Percentiles rank a stretch among this genome's conserved stretches.
phyloP scores from a whole-genome alignment of 2,888 invertebrate species.

The Pyrrhia umbra region DNA sequence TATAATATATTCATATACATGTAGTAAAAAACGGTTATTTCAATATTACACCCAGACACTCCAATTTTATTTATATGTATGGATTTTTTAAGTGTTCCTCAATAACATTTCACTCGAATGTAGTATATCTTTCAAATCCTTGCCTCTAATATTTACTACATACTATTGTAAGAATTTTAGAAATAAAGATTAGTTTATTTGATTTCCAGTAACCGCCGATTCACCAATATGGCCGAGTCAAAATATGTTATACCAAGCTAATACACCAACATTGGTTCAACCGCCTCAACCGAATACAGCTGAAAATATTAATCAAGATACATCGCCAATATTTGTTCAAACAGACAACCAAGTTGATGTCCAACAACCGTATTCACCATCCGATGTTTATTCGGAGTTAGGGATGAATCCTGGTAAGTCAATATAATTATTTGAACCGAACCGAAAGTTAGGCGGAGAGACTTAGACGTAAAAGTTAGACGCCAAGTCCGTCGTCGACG shows the following conservation, averaged over 20 bases:
- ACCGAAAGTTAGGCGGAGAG: neutral
- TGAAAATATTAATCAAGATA: neutral
- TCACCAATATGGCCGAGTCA: slow-evolving; percentile 49
- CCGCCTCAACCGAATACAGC: neutral
- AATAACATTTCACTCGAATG: too few relatives aligned
- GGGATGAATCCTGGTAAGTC: slow-evolving; percentile 35
- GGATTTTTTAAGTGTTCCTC: too few relatives aligned
- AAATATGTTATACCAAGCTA: neutral
- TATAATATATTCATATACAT: too few relatives aligned
- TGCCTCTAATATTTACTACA: too few relatives aligned
- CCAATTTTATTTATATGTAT: too few relatives aligned
- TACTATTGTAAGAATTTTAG: too few relatives aligned
- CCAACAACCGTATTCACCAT: slow-evolving; percentile 74
- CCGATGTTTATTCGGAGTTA: slow-evolving; percentile 71
- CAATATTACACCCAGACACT: too few relatives aligned
- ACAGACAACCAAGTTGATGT: slow-evolving; percentile 38
- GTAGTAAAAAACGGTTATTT: too few relatives aligned
- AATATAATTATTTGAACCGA: neutral
- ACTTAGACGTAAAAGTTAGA: too few relatives aligned
- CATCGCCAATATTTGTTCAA: slow-evolving; percentile 47
- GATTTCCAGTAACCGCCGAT: slow-evolving; percentile 38
- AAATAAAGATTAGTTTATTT: neutral
- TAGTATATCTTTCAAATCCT: too few relatives aligned
- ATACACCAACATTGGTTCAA: slow-evolving; percentile 8
- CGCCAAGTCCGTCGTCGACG: too few relatives aligned